Conservation (phyloP, 2,888 invertebrate species). For the Drosophila incognita region DNA sequence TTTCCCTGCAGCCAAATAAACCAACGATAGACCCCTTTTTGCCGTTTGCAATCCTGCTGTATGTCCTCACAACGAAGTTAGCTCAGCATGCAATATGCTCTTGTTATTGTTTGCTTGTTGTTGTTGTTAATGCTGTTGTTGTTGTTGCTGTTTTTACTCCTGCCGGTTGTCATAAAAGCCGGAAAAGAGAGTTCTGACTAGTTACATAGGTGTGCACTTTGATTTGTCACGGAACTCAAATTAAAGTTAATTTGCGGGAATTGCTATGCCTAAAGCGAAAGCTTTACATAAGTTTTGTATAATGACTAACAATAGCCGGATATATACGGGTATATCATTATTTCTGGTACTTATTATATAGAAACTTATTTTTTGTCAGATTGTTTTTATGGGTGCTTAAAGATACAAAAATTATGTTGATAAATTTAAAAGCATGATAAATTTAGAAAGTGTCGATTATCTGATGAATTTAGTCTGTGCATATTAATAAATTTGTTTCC, state of each 20-base stretch:
- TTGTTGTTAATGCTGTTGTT: constrained; percentile 1
- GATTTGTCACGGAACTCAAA: constrained; percentile 45
- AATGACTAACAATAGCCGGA: background rate
- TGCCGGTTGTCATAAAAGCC: constrained; percentile 18
- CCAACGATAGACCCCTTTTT: constrained; percentile 62
- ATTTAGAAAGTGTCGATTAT: too few species aligned
- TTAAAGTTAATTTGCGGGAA: constrained; percentile 40
- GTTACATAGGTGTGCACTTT: constrained; percentile 35
- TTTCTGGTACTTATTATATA: too few species aligned
- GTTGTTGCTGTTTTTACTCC: constrained; percentile 12
- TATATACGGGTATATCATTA: background rate
- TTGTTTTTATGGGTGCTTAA: too few species aligned
- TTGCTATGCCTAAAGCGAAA: constrained; percentile 7
- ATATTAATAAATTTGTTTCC: background rate
- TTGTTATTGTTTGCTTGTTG: constrained; percentile 37
- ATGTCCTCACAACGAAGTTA: constrained; percentile 21
- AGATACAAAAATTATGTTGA: too few species aligned
- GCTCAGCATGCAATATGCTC: constrained; percentile 48
- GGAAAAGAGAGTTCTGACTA: constrained; percentile 32
- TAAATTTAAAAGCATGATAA: too few species aligned
- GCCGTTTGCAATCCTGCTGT: constrained; percentile 26
- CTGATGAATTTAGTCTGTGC: background rate
- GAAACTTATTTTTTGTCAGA: too few species aligned
- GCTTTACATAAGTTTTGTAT: constrained; percentile 3
- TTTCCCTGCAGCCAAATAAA: constrained; percentile 82